A percentile compares a stretch with the other conserved stretches of the same genome.
Evolutionary conservation across 2,888 invertebrate genomes (phyloP).

Genomic region (Lomographa bimaculata): DNA sequence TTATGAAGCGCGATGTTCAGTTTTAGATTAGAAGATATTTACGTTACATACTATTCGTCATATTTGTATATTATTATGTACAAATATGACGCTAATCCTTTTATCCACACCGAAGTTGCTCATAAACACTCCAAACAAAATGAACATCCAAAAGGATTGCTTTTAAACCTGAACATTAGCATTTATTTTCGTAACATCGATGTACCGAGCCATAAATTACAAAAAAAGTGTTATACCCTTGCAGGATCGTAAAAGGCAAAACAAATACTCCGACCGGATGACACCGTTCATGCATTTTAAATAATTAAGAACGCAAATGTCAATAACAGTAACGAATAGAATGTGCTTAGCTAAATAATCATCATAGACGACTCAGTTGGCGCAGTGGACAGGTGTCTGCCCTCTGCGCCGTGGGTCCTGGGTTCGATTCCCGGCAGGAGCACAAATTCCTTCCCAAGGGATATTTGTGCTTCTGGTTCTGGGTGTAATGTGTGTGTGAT

Average conservation of each 20-base stretch:
- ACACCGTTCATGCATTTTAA: not conserved
- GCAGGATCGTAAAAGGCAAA: conserved; percentile 20
- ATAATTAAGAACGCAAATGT: conserved; percentile 32
- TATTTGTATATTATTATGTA: no score
- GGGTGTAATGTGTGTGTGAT: no score
- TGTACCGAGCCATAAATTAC: conserved; percentile 5
- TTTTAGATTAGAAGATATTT: no score
- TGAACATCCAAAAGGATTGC: conserved; percentile 2
- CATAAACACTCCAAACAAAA: not conserved
- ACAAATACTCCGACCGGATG: conserved; percentile 1
- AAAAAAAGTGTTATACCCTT: not conserved
- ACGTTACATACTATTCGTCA: no score
- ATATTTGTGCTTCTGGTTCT: no score
- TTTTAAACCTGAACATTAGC: conserved; percentile 15
- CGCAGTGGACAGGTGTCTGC: no score
- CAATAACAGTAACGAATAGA: conserved; percentile 42
- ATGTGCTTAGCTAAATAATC: no score
- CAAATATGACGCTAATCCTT: not conserved
- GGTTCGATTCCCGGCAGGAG: no score
- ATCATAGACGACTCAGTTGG: no score
- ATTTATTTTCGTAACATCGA: conserved; percentile 4
- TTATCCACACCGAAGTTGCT: not conserved
- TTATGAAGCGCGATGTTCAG: no score
- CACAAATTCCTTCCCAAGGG: no score
- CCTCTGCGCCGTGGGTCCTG: no score